These are phyloP conservation scores for Julus scanicus DNA, from an alignment of 2,888 invertebrate genomes.

Conservation along the genomic window DNA sequence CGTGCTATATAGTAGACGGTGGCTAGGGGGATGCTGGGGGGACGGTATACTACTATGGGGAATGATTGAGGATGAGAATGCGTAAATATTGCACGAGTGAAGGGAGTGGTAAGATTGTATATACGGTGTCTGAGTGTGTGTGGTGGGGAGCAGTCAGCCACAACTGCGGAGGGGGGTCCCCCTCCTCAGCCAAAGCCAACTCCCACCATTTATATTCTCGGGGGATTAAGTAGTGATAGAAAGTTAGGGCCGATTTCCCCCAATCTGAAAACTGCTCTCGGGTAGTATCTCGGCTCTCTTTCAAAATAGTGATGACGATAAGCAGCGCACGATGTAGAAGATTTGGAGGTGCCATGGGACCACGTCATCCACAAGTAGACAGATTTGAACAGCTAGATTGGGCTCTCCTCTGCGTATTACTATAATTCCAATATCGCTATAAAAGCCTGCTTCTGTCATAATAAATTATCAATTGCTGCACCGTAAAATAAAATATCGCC, in stretches of 20 bases:
- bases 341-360: slow-evolving; percentile 50
- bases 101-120: slow-evolving; percentile 43
- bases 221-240: slow-evolving; percentile 50
- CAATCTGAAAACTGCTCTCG: slow-evolving; percentile 51
- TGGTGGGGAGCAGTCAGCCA: slow-evolving; percentile 38
- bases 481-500: slow-evolving; percentile 38
- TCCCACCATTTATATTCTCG: slow-evolving; percentile 52
- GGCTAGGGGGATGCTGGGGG: neutral
- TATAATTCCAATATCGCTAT: slow-evolving; percentile 44
- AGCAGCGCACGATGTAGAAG: slow-evolving; percentile 51
- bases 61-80: slow-evolving; percentile 41
- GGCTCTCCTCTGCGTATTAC: slow-evolving; percentile 37
- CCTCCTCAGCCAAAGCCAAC: slow-evolving; percentile 28
- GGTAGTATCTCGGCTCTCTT: slow-evolving; percentile 49
- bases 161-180: neutral
- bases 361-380: slow-evolving; percentile 52
- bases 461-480: slow-evolving; percentile 44
- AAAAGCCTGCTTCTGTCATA: slow-evolving; percentile 49
- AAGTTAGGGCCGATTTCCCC: slow-evolving; percentile 49
- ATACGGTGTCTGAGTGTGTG: slow-evolving; percentile 19
- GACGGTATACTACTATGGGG: neutral
- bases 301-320: slow-evolving; percentile 51
- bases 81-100: slow-evolving; percentile 43
- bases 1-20: neutral
- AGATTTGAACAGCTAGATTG: slow-evolving; percentile 48